Evolutionary conservation across 2,113 vertebrate genomes (phyloP), one percentile per base, ranked within the genome.

Genomic region (Urocitellus parryii): DNA sequence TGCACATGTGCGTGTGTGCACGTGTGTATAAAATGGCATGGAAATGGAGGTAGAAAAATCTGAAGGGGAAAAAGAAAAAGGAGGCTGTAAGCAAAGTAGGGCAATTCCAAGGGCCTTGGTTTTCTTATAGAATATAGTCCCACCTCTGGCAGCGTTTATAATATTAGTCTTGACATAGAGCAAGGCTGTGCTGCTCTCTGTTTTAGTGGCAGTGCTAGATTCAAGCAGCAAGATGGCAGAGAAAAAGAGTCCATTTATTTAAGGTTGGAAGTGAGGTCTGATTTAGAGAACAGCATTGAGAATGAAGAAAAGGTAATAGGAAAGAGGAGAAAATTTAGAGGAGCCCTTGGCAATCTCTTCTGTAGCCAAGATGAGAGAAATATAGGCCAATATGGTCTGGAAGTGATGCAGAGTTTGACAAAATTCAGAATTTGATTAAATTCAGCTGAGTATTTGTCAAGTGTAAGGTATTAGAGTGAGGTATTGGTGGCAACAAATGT

Each of bases 401-500:
- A 90, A 76, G 27, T 65, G 72, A 37, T 88, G 34, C n/a, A 39
- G 9, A 12, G n/a, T 93, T 96, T 89, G 45, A 37, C 32, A 86
- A 56, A 89, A 83, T 51, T 51, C 48, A 51, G 48, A 51, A 51
- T 51, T 51, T 51, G 72, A 84, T 70, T 70, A 63, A 56, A 32
- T 79, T 51, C 42, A 84, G 16, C n/a, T 51, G 1, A 53, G 32
- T 63, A 32, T n/a, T 17, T 65, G 42, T 24, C 42, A 78, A 39
- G 53, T 51, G 11, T 51, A 48, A 53, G 63, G n/a, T 67, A 7
- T 70, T 32, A 80, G 79, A 82, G 14, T 45, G 34, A 74, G 65
- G 27, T 80, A 22, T 24, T 53, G 22, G 72, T 80, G 22, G 34
- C 74, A 61, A 39, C 88, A 48, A 83, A n/a, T 14, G 58, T 51